Evolutionary conservation across 2,888 invertebrate species (phyloP), one percentile per base, ranked within the genome.

Genomic region (Orchesella flavescens): DNA sequence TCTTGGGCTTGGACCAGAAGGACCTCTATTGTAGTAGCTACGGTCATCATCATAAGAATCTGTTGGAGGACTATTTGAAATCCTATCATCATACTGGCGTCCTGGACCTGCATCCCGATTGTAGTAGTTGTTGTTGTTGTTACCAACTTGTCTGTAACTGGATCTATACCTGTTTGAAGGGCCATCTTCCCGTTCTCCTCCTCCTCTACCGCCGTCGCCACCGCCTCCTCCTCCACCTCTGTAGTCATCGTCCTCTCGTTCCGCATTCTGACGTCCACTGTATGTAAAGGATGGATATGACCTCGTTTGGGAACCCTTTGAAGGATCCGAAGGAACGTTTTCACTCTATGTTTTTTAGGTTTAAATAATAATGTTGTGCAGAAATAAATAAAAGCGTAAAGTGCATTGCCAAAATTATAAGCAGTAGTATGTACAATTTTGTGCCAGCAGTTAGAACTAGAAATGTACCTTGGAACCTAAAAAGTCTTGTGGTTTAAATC

Each of bases 401-500:
- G n/a, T 44, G 43, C 34, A 17, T 43, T 57, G 57, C 57, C 2
- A 5, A 53, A 34, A 34, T 34, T 4, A 7, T 34, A 34, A 34
- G 2, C 2, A 34, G 2, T 34, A 34, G 34, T 34, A 34, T 34
- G 34, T 34, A 34, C 2, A 34, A 4, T 4, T 7, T 4, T 34
- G 34, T 34, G 34, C 2, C n/a, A 34, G 34, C 34, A 34, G 34
- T 34, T 34, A 34, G 2, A 34, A 34, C 34, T 34, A 34, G 34
- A 34, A 24, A 7, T 59, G 53, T 85, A 87, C 88, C 84, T 88
- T 85, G 15, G 84, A 83, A 43, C 84, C 87, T 73, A 88, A 75
- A 76, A 90, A 91, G 87, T 91, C 91, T 82, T 89, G 89, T 1
- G 89, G 88, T 46, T 87, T 87, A 72, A 90, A 90, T 17, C 88